These are phyloP conservation scores for Pelochelys cantorii DNA, from an alignment of 2,797 vertebrate genomes.

Conservation along the genomic window DNA sequence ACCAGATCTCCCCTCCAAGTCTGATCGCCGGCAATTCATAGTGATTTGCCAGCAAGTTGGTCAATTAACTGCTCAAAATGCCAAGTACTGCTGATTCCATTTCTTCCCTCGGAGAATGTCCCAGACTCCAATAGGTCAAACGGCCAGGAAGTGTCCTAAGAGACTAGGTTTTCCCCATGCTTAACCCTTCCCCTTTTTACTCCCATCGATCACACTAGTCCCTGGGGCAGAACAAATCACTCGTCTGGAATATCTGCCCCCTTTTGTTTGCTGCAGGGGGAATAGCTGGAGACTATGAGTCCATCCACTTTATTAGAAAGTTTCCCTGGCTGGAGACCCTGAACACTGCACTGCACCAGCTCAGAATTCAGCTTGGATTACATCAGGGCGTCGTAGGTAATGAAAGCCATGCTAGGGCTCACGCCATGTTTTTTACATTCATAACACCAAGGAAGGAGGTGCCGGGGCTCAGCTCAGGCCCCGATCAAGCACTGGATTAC, in stretches of 20 bases:
- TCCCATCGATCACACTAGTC: rapidly evolving
- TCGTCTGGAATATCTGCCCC: neutral
- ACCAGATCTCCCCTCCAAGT: neutral
- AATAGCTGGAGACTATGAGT: neutral
- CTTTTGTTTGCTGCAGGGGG: neutral
- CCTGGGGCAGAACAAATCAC: neutral
- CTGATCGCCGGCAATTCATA: no score
- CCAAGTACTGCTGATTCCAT: neutral
- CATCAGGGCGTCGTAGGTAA: neutral
- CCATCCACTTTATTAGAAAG: neutral
- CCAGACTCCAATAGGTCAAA: neutral
- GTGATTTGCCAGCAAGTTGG: neutral
- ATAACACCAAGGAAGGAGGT: neutral
- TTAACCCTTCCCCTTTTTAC: neutral
- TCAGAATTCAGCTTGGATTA: neutral
- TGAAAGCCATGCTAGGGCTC: neutral
- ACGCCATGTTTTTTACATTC: neutral
- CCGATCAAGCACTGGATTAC: neutral
- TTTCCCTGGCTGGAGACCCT: neutral
- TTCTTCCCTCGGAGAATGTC: neutral
- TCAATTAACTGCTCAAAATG: neutral
- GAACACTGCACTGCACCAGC: neutral
- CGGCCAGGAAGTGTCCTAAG: neutral
- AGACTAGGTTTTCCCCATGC: rapidly evolving
- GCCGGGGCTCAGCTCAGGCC: neutral